Evolutionary conservation across 2,888 invertebrate species (phyloP), one percentile per base, ranked within the genome.

Genomic region (Mimachlamys varia): DNA sequence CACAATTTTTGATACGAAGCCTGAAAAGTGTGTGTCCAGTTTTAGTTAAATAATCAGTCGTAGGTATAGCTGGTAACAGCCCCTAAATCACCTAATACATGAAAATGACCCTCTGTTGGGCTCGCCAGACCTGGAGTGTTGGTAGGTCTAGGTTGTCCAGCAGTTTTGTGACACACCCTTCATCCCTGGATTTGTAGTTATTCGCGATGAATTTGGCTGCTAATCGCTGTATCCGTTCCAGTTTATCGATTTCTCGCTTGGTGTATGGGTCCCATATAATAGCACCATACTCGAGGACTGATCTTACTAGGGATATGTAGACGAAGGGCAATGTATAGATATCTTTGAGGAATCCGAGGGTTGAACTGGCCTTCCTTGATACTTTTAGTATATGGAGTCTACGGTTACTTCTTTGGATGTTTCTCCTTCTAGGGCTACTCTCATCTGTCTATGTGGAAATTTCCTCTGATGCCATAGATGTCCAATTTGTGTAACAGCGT

Each of bases 181-280:
- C 22, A 3, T 62, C 62, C 62, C 62, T 62, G 62, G 22, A 22
- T 22, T 10, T 62, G 10, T 62, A 62, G 62, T 62, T 62, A 22
- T 62, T 62, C 3, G 62, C 0, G 7, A 62, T 22, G 22, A 62
- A 62, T 62, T n/a, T 62, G 10, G n/a, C 62, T 22, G 62, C n/a
- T 10, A 62, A 7, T 0, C 62, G 22, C n/a, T n/a, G 62, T 22
- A 62, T 22, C n/a, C 62, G 17, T 62, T 62, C n/a, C 22, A 22
- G n/a, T 62, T 62, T 62, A 3, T 62, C 62, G n/a, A 22, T 62
- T 22, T 62, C 62, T 22, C n/a, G 17, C n/a, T 62, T 62, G 62
- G n/a, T 62, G 7, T 62, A 62, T 17, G 62, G 62, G 62, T 62
- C 62, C 62, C 62, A 62, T n/a, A 62, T 62, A 22, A 62, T 62